Evolutionary conservation across 2,797 vertebrate genomes (phyloP), one percentile per base, ranked within the genome.

Genomic region (Mus minutoides): DNA sequence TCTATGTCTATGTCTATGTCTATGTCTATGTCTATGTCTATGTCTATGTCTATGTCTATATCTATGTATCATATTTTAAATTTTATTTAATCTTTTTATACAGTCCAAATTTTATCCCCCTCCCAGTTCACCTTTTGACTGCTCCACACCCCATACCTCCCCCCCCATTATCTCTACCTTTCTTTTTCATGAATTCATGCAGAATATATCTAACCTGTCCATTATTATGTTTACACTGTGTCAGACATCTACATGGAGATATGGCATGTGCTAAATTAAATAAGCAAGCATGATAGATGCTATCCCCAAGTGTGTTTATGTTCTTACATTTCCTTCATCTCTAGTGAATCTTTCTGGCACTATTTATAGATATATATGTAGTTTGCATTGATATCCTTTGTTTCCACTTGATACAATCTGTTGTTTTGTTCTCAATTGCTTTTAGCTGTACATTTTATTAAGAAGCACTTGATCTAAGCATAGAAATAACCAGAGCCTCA

Each of bases 391-490:
- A 49, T 88, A 92, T 46, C 26, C 49, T 73, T 89, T 71, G 71
- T 7, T 88, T 94, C 83, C 4, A 80, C 94, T 86, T 83, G 0
- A 73, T 77, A 34, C 46, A 46, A 31, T 37, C 64, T 2, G 46
- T 80, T 62, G 37, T 69, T 90, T 92, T 5, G 16, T 1, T 43
- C 86, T 94, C 49, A 77, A 58, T 64, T 80, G 14, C 6, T 92
- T 89, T 93, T 52, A 90, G 19, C 43, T 90, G 3, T 83, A 91
- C 4, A 87, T 84, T 84, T 79, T 77, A 95, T 73, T 93, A 31
- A n/a, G 83, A 94, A 92, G 52, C 13, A 71, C 73, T n/a, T 58
- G 24, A 71, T 89, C 69, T 93, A 77, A 94, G 76, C 40, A 24
- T 22, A 88, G 29, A 11, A 96, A 52, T 85, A 94, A 95, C 76